Percentiles rank a stretch among this genome's conserved stretches.
phyloP scores from a whole-genome alignment of 2,888 invertebrate genomes.

The Noctuana brunneofusca region DNA sequence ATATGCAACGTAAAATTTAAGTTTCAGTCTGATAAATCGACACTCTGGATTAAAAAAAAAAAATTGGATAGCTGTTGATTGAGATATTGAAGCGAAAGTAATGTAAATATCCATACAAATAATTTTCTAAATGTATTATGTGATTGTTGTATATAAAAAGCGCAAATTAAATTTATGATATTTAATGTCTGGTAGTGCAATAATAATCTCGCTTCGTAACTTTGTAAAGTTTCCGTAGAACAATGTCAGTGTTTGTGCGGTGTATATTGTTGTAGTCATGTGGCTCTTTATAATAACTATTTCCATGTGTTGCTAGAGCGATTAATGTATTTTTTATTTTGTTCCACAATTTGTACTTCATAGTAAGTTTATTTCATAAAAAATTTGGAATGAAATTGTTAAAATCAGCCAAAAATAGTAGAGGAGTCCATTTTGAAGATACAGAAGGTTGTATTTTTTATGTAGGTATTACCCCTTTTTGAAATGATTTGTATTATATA shows the following conservation, averaged over 20 bases:
- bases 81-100: constrained; percentile 27
- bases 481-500: constrained; percentile 80
- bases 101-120: constrained; percentile 58
- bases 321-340: background rate
- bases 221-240: constrained; percentile 43
- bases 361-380: background rate
- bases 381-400: background rate
- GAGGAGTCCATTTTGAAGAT: constrained; percentile 52
- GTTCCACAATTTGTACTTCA: background rate
- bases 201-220: constrained; percentile 38
- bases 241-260: constrained; percentile 16
- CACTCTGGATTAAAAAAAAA: no score
- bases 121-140: constrained; percentile 47
- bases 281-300: background rate
- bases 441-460: constrained; percentile 76
- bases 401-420: constrained; percentile 33
- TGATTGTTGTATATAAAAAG: constrained; percentile 53
- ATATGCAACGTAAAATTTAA: no score
- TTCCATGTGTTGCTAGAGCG: background rate
- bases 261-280: background rate
- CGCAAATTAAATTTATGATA: constrained; percentile 34
- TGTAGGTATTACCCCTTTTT: constrained; percentile 78
- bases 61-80: constrained; percentile 10
- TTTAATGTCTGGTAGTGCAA: constrained; percentile 37
- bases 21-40: no score